These are phyloP conservation scores for Philypnodon macrostomus DNA, from an alignment of 2,797 vertebrate species.

Conservation along the genomic window DNA sequence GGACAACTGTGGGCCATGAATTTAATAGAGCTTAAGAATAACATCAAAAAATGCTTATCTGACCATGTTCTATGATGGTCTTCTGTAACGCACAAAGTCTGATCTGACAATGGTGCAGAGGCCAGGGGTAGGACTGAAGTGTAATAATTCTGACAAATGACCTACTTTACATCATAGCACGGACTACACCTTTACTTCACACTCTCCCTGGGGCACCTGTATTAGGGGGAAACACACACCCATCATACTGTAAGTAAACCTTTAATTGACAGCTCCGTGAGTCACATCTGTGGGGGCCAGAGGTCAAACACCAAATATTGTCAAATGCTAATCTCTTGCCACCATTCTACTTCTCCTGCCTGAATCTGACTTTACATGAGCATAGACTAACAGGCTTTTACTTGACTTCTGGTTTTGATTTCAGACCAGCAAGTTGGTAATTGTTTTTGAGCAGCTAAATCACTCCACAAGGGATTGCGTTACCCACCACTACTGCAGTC, in stretches of 20 bases:
- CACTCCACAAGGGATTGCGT: conserved; percentile 62
- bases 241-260: conserved; percentile 9
- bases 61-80: no score
- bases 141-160: no score
- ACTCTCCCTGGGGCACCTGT: conserved; percentile 22
- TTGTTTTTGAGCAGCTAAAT: conserved; percentile 66
- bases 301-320: conserved; percentile 20
- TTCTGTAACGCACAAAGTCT: no score
- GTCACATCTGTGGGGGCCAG: conserved; percentile 33
- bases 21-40: conserved; percentile 20
- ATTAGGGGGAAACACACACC: conserved; percentile 14
- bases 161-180: no score
- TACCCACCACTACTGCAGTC: conserved; percentile 62
- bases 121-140: no score
- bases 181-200: conserved; percentile 39
- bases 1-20: conserved; percentile 44
- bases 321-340: conserved; percentile 37
- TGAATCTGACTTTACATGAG: conserved; percentile 50
- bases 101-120: no score
- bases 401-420: conserved; percentile 42
- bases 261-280: conserved; percentile 53
- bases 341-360: conserved; percentile 19
- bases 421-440: conserved; percentile 43
- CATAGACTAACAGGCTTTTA: conserved; percentile 22
- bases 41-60: conserved; percentile 54